Evolutionary conservation across 2,888 invertebrate genomes (phyloP).

Genomic region (Lycophotia porphyrea): DNA sequence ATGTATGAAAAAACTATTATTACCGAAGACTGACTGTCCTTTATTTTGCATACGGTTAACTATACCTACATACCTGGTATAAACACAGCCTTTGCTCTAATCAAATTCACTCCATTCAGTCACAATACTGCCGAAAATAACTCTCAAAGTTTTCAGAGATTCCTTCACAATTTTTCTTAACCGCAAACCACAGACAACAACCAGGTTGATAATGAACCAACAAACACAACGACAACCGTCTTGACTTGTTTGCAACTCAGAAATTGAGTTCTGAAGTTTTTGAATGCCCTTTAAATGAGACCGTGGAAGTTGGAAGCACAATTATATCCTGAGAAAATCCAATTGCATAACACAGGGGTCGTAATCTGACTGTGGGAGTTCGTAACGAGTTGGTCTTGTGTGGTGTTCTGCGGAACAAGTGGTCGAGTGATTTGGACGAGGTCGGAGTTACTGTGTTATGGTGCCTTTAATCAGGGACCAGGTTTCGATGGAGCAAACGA

Average conservation of each 20-base stretch:
- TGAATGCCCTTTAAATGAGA: constrained; percentile 76
- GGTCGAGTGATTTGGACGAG: constrained; percentile 30
- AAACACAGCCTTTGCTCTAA: background rate
- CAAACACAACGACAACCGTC: constrained; percentile 56
- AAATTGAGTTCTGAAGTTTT: constrained; percentile 75
- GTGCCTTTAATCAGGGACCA: background rate
- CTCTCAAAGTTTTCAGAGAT: constrained; percentile 6
- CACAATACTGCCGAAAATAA: background rate
- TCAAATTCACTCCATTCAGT: background rate
- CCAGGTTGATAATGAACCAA: constrained; percentile 38
- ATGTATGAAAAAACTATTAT: background rate
- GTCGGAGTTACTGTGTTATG: background rate
- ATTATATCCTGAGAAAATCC: constrained; percentile 73
- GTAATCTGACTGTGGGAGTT: constrained; percentile 59
- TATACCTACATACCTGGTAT: background rate
- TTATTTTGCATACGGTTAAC: background rate
- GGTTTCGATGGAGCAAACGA: background rate
- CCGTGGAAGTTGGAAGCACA: constrained; percentile 69
- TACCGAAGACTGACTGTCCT: background rate
- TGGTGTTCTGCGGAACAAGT: constrained; percentile 28
- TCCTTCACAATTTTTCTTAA: constrained; percentile 10
- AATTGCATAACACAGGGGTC: constrained; percentile 71
- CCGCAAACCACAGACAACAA: constrained; percentile 22
- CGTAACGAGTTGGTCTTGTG: constrained; percentile 62
- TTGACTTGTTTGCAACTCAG: constrained; percentile 67